Evolutionary conservation across 2,113 vertebrate species (phyloP).

Genomic region (Mormyrus iriodes): DNA sequence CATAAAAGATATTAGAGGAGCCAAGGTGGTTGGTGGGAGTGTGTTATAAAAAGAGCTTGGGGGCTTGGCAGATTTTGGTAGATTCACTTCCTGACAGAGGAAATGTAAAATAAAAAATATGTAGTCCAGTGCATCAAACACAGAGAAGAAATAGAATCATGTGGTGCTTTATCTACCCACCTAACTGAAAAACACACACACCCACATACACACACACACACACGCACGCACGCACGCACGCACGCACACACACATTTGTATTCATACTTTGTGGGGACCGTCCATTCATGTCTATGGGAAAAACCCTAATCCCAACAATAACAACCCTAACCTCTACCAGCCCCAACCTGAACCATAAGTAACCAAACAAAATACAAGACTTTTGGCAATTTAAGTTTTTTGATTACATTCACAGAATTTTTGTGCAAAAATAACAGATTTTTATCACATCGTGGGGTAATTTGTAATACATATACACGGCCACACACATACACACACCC

Average conservation of each 20-base stretch:
- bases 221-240: neutral
- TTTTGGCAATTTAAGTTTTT: neutral
- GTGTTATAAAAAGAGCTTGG: slow-evolving; percentile 7
- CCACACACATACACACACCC: neutral
- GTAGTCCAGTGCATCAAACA: neutral
- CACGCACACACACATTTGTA: neutral
- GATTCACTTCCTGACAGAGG: slow-evolving; percentile 16
- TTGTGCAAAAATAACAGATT: neutral
- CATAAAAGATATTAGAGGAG: slow-evolving; percentile 3
- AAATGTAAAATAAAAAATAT: neutral
- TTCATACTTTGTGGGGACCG: neutral
- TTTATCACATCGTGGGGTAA: neutral
- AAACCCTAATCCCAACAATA: neutral
- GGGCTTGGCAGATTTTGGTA: slow-evolving; percentile 7
- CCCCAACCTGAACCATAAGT: neutral
- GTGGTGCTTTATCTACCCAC: neutral
- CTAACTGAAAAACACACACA: neutral
- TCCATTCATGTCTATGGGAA: neutral
- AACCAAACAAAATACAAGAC: neutral
- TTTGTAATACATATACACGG: too few relatives aligned
- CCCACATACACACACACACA: neutral
- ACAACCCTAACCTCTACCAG: neutral
- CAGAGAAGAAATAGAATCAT: neutral
- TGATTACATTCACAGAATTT: neutral
- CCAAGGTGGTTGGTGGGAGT: neutral